Percentiles rank a stretch among this genome's conserved stretches.
Conservation (phyloP, 37 sponge, comb jelly and placozoan genomes). For the Beroe ovata region DNA sequence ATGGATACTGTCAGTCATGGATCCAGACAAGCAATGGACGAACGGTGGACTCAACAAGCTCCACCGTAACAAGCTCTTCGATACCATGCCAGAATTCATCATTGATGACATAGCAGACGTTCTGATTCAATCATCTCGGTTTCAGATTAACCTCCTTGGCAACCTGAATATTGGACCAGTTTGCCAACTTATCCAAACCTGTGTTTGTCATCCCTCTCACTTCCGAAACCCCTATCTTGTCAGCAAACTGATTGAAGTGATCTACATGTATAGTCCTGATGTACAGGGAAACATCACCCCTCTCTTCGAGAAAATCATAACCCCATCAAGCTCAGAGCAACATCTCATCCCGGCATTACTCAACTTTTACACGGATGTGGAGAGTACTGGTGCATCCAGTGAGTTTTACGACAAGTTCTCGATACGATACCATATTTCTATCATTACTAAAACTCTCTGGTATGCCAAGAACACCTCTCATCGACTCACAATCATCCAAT, state of each 20-base stretch:
- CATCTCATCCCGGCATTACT: slow-evolving; percentile 3
- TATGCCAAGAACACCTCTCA: slow-evolving; percentile 21
- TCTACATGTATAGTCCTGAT: neutral
- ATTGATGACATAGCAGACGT: slow-evolving; percentile 87
- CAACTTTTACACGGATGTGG: slow-evolving; percentile 75
- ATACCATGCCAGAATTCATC: slow-evolving; percentile 85
- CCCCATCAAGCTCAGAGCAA: slow-evolving; percentile 22
- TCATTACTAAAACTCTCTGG: slow-evolving; percentile 84
- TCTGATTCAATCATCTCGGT: slow-evolving; percentile 71
- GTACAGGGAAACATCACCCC: slow-evolving; percentile 9
- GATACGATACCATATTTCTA: slow-evolving; percentile 89
- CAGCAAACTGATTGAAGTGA: slow-evolving; percentile 88
- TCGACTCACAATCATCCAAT: neutral
- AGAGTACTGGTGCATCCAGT: slow-evolving; percentile 91
- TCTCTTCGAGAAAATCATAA: slow-evolving; percentile 40
- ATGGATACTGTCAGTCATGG: slow-evolving; percentile 28
- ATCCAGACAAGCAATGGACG: slow-evolving; percentile 12
- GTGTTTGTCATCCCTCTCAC: slow-evolving; percentile 69
- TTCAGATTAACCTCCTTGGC: slow-evolving; percentile 41
- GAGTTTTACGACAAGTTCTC: slow-evolving; percentile 98
- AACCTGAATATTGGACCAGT: neutral
- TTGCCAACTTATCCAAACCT: slow-evolving; percentile 45
- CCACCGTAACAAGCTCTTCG: slow-evolving; percentile 68
- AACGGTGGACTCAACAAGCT: neutral
- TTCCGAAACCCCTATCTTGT: slow-evolving; percentile 85